Evolutionary conservation across 2,113 vertebrate genomes (phyloP).

Genomic region (Megalops atlanticus): DNA sequence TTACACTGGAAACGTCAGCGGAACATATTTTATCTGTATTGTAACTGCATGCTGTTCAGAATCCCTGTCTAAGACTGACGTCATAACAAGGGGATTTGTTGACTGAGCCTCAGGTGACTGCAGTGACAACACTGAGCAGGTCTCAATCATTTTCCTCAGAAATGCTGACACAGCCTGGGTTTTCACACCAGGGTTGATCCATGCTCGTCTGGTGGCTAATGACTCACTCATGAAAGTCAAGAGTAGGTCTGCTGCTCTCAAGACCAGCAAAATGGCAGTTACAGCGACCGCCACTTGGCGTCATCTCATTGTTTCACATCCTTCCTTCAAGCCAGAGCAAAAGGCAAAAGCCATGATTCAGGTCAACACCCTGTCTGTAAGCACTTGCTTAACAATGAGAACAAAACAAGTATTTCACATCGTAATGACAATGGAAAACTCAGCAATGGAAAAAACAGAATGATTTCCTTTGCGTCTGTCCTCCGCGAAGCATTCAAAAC

Average conservation of each 20-base stretch:
- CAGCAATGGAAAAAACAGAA: background rate
- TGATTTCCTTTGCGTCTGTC: background rate
- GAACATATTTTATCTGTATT: no score
- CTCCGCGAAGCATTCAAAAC: background rate
- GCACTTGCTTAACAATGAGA: background rate
- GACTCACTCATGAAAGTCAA: background rate
- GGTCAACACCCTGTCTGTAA: background rate
- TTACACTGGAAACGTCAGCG: no score
- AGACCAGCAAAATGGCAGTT: background rate
- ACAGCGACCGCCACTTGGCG: background rate
- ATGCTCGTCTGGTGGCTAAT: no score
- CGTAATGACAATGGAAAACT: background rate
- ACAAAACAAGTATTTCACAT: background rate
- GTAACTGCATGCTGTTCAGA: no score
- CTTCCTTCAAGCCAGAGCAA: background rate
- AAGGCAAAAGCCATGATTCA: background rate
- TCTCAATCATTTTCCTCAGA: background rate
- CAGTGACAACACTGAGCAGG: background rate
- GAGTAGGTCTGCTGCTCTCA: background rate
- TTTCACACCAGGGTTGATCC: background rate
- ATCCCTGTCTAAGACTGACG: background rate
- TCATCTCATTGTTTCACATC: slow-evolving; percentile 20
- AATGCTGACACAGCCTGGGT: background rate
- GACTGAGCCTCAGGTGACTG: background rate
- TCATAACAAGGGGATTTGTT: background rate